Conservation (phyloP, 2,113 vertebrate genomes). For the Pygoscelis adeliae region DNA sequence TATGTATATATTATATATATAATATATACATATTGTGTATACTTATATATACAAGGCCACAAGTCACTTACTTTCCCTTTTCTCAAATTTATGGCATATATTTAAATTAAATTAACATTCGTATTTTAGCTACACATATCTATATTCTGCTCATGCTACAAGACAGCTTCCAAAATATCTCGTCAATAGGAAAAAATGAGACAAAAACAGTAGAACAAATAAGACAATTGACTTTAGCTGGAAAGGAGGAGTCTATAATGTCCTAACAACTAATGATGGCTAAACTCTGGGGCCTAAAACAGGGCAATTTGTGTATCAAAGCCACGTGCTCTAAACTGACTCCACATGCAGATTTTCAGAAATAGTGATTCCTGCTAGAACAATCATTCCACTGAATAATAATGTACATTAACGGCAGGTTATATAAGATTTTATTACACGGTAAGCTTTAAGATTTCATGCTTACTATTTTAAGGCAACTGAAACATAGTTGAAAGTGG, state of each 20-base stretch:
- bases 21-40: not conserved
- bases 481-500: not conserved
- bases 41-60: not conserved
- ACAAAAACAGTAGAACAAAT: not conserved
- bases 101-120: not conserved
- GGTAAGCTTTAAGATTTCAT: not conserved
- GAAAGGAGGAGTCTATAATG: not conserved
- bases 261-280: not conserved
- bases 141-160: not conserved
- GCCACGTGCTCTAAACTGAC: conserved; percentile 3
- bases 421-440: not conserved
- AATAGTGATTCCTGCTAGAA: not conserved
- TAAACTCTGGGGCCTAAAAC: conserved; percentile 1
- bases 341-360: not conserved
- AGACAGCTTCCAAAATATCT: not conserved
- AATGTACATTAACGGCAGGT: not conserved
- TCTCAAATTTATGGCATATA: not conserved
- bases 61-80: not conserved
- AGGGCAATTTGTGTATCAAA: not conserved
- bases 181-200: not conserved
- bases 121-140: not conserved
- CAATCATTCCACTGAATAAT: not conserved
- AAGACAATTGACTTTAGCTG: not conserved
- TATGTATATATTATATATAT: too few relatives aligned
- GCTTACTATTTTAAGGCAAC: not conserved